Percentiles rank a stretch among this genome's conserved stretches.
Evolutionary conservation across 2,888 invertebrate genomes (phyloP).

Genomic region (Stenotaenia linearis): DNA sequence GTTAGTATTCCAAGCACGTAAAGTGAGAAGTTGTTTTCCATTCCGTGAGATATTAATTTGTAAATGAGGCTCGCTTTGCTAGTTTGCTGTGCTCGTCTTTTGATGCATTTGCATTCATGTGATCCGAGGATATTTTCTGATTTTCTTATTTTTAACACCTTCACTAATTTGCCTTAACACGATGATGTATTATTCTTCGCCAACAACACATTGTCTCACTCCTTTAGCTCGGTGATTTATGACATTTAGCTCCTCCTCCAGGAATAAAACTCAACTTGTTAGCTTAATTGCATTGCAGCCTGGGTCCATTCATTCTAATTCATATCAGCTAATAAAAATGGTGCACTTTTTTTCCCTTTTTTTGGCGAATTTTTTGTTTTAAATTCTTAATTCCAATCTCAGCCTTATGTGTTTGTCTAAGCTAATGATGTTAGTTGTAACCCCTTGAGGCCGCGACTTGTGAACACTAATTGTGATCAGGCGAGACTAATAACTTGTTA

Average conservation of each 20-base stretch:
- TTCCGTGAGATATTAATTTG: neutral
- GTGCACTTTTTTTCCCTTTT: neutral
- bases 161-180: neutral
- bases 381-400: neutral
- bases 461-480: neutral
- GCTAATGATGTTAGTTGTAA: conserved; percentile 1
- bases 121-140: neutral
- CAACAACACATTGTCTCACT: neutral
- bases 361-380: neutral
- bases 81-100: neutral
- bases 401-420: neutral
- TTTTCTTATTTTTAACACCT: neutral
- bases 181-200: neutral
- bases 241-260: neutral
- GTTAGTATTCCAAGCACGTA: neutral
- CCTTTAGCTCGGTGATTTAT: neutral
- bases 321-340: neutral
- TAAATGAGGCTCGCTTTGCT: neutral
- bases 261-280: conserved; percentile 10
- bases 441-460: neutral
- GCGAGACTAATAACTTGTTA: neutral
- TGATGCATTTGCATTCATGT: neutral
- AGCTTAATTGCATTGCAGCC: neutral
- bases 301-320: conserved; percentile 9
- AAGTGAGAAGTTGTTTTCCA: neutral